Percentiles rank a stretch among this genome's conserved stretches.
These are phyloP conservation scores for Pheosia tremula DNA, from an alignment of 2,888 invertebrate genomes.

Conservation along the genomic window DNA sequence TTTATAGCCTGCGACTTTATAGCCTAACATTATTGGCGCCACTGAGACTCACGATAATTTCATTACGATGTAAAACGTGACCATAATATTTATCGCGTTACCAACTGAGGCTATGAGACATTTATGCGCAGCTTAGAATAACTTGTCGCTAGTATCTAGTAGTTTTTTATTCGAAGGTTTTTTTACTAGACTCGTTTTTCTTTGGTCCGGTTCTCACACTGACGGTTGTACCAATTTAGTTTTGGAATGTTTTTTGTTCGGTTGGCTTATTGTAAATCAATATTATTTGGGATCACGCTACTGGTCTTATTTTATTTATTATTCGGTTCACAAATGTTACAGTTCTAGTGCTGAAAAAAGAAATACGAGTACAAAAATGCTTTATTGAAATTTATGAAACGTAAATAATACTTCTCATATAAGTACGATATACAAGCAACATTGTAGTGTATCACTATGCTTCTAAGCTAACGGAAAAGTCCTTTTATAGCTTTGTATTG, in stretches of 20 bases:
- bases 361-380: not conserved
- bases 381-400: too few relatives aligned
- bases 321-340: not conserved
- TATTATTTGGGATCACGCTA: not conserved
- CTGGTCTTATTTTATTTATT: not conserved
- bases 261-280: not conserved
- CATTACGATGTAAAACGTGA: not conserved
- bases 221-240: not conserved
- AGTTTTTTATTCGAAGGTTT: not conserved
- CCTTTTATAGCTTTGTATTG: too few relatives aligned
- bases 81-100: conserved; percentile 4
- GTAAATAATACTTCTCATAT: too few relatives aligned
- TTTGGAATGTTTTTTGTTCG: not conserved
- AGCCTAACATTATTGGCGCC: conserved; percentile 12
- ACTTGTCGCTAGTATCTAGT: conserved; percentile 5
- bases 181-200: conserved; percentile 4
- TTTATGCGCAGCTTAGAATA: conserved; percentile 11
- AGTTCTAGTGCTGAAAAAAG: not conserved
- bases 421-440: too few relatives aligned
- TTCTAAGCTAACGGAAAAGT: too few relatives aligned
- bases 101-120: conserved; percentile 10
- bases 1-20: too few relatives aligned
- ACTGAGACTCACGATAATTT: not conserved
- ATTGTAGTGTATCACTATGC: too few relatives aligned
- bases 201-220: conserved; percentile 7